These are phyloP conservation scores for Brachionus manjavacas DNA, from an alignment of 1,140 invertebrate species.

Conservation along the genomic window DNA sequence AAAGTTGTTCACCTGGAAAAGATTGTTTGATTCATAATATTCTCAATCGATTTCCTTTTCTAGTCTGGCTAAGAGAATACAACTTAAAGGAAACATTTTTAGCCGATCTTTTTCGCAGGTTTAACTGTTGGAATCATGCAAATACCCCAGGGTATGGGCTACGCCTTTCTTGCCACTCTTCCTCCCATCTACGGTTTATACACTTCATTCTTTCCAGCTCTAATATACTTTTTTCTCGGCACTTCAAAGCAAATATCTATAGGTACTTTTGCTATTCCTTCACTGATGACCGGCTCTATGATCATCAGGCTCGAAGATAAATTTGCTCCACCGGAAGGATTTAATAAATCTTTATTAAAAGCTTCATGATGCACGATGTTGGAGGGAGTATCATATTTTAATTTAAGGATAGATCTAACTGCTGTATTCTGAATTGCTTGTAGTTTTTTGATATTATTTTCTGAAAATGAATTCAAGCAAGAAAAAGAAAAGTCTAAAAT, in stretches of 20 bases:
- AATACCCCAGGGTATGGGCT: conserved; percentile 60
- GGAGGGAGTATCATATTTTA: no score
- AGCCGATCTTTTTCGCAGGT: conserved; percentile 56
- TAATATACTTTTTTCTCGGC: conserved; percentile 49
- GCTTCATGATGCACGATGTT: no score
- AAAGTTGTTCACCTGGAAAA: not conserved
- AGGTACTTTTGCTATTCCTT: conserved; percentile 48
- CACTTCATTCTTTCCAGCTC: conserved; percentile 49
- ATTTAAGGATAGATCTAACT: no score
- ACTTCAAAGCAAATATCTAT: conserved; percentile 48
- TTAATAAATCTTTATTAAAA: not conserved
- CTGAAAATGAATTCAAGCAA: no score
- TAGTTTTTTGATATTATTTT: no score
- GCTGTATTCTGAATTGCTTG: no score
- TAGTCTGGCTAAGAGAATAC: conserved; percentile 53
- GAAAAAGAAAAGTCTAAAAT: no score
- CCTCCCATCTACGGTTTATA: conserved; percentile 48
- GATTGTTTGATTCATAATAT: not conserved
- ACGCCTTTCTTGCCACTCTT: conserved; percentile 55
- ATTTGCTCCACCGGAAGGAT: conserved; percentile 1
- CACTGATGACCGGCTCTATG: conserved; percentile 45
- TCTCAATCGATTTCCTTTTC: conserved; percentile 48
- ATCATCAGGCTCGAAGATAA: not conserved
- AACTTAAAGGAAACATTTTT: conserved; percentile 51
- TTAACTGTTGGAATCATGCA: conserved; percentile 59